phyloP scores from a whole-genome alignment of 2,113 vertebrate species.

The Perccottus glenii region DNA sequence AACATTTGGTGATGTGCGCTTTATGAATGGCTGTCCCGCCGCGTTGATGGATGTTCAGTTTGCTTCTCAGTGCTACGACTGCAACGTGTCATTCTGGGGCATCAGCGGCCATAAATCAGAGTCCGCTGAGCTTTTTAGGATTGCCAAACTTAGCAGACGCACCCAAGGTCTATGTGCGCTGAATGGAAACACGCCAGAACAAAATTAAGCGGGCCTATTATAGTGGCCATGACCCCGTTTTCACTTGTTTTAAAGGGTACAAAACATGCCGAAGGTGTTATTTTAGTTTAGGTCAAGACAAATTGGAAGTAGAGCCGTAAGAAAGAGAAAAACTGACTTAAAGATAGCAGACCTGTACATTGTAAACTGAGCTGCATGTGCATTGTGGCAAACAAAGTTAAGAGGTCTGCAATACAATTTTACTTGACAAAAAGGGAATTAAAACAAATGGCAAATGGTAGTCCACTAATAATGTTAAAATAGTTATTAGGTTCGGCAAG shows the following conservation, averaged over 20 bases:
- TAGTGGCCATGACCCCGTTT: background rate
- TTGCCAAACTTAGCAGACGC: background rate
- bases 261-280: too few relatives aligned
- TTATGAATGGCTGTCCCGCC: constrained; percentile 14
- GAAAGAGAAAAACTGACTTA: too few relatives aligned
- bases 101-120: constrained; percentile 16
- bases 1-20: constrained; percentile 1
- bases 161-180: constrained; percentile 8
- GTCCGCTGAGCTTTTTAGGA: constrained; percentile 10
- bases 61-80: constrained; percentile 12
- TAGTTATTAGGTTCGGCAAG: too few relatives aligned
- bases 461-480: too few relatives aligned
- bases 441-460: too few relatives aligned
- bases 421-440: too few relatives aligned
- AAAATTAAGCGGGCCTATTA: background rate
- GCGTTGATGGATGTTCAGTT: constrained; percentile 34
- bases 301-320: too few relatives aligned
- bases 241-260: background rate
- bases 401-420: too few relatives aligned
- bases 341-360: too few relatives aligned
- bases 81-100: constrained; percentile 1
- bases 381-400: too few relatives aligned
- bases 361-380: too few relatives aligned
- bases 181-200: background rate
- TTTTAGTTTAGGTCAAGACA: too few relatives aligned